Percentiles rank a stretch among this genome's conserved stretches.
These are phyloP conservation scores for Lydus trimaculatus DNA, from an alignment of 2,888 invertebrate genomes.

Conservation along the genomic window DNA sequence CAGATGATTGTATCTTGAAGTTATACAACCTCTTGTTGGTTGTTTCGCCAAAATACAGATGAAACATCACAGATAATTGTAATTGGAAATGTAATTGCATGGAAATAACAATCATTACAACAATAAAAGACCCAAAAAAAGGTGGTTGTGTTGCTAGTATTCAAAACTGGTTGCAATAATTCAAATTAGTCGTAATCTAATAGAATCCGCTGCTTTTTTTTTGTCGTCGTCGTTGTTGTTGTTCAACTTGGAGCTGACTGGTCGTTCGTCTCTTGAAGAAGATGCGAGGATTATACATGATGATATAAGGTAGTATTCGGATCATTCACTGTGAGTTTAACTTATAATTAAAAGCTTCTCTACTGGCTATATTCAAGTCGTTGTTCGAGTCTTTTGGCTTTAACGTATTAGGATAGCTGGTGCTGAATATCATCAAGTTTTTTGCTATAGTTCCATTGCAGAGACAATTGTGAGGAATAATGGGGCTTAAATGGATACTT, in stretches of 20 bases:
- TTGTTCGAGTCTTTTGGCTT: too few species aligned
- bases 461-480: not conserved
- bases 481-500: not conserved
- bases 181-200: too few species aligned
- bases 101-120: not conserved
- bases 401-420: not conserved
- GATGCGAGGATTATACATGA: too few species aligned
- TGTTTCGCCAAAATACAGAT: not conserved
- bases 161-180: too few species aligned
- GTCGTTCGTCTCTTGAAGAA: too few species aligned
- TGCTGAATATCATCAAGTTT: not conserved
- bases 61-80: not conserved
- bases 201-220: too few species aligned
- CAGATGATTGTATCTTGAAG: not conserved
- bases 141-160: too few species aligned
- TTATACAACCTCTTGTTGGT: not conserved
- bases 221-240: too few species aligned
- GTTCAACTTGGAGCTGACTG: too few species aligned
- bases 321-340: too few species aligned
- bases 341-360: not conserved
- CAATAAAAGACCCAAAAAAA: not conserved
- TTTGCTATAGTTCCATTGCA: not conserved
- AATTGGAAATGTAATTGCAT: constrained; percentile 6
- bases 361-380: too few species aligned
- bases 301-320: too few species aligned